Base-by-base conservation (phyloP, 1,140 invertebrate genomes). In the Hycleus phaleratus region DNA sequence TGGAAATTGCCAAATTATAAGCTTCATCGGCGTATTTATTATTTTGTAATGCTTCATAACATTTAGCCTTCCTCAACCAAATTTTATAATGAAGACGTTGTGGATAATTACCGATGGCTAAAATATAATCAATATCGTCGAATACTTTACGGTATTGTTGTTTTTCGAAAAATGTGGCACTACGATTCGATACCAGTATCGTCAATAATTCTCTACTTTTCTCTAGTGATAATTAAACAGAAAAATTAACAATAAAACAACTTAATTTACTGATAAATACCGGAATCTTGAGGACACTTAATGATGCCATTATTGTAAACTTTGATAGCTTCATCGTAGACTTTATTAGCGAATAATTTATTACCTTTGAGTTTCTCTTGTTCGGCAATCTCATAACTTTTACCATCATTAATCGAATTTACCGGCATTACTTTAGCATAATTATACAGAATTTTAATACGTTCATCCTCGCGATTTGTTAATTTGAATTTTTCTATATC, bases 131-230 rank as follows among this genome's bases (percentile, higher is more conserved):
- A 40, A 88, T 79, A 71, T 90, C 93, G 63, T 84, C 80, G 0
- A 90, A 88, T 57, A 77, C 83, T 60, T 91, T 74, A 62, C 85
- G 75, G 71, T 84, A 86, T 53, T 84, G 78, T 49, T 86, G 77
- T 68, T 93, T 68, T 70, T 94, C 90, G 68, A 87, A 92, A 3
- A 93, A 77, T 1, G 87, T 85, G 1, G 93, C 93, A 8, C 93
- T 95, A 49, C 93, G 81, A 73, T 96, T 97, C 3, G 89, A 91
- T 59, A 88, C 80, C 2, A 88, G 78, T 42, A 94, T 81, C 0
- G 89, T 79, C 1, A 91, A 66, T 46, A 91, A 84, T 68, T 78
- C 76, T 55, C 72, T 78, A 77, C 65, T 57, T 69, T 74, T 39
- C 61, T 66, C 69, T 64, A 43, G 63, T 67, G 65, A 56, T 47